Percentiles rank a stretch among this genome's conserved stretches.
Evolutionary conservation across 2,888 invertebrate genomes (phyloP).

Genomic region (Chrysolina americana): DNA sequence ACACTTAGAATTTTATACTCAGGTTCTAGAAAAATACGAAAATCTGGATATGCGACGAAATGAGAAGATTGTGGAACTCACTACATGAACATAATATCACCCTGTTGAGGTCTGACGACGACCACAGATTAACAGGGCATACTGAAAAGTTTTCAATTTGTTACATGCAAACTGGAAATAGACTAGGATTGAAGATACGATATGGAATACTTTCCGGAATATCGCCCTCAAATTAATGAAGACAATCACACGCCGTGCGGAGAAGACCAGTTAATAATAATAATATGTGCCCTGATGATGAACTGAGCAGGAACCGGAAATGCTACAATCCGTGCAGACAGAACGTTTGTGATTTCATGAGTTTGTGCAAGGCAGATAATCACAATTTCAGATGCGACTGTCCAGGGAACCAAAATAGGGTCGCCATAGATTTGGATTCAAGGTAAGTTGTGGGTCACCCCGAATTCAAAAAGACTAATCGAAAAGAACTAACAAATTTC

Average conservation of each 20-base stretch:
- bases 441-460: too few relatives aligned
- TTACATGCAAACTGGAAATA: too few relatives aligned
- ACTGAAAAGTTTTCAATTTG: neutral
- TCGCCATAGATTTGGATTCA: neutral
- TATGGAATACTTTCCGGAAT: too few relatives aligned
- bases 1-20: neutral
- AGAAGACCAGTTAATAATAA: too few relatives aligned
- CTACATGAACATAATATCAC: neutral
- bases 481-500: too few relatives aligned
- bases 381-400: conserved; percentile 6
- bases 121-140: neutral
- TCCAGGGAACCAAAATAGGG: neutral
- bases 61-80: neutral
- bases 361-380: conserved; percentile 5
- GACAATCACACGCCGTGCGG: neutral
- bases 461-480: too few relatives aligned
- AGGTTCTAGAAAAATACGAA: neutral
- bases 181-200: too few relatives aligned
- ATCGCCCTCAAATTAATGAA: too few relatives aligned
- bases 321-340: conserved; percentile 3
- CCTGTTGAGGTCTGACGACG: neutral
- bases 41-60: neutral
- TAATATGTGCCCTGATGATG: neutral
- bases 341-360: neutral
- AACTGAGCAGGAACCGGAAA: neutral